Percentiles rank a stretch among this genome's conserved stretches.
These are phyloP conservation scores for Syngnathus acus DNA, from an alignment of 2,797 vertebrate genomes.

Conservation along the genomic window DNA sequence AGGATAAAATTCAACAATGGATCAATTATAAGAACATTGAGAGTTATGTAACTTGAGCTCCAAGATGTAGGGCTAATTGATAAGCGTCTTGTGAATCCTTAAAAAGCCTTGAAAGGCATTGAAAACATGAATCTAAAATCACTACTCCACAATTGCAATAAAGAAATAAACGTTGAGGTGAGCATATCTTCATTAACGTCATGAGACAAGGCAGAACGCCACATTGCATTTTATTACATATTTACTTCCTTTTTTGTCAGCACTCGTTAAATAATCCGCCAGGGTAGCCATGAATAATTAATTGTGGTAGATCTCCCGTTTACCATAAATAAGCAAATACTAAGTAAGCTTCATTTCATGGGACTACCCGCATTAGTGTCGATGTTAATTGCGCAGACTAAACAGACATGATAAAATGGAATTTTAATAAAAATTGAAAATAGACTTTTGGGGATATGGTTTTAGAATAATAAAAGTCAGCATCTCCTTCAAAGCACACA, in stretches of 20 bases:
- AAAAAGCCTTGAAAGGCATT: too few species aligned
- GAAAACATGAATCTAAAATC: background rate
- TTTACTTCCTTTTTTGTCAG: background rate
- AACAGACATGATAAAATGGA: background rate
- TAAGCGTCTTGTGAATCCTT: too few species aligned
- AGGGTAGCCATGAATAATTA: background rate
- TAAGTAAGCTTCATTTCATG: slow-evolving; percentile 1
- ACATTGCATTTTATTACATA: background rate
- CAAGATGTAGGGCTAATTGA: slow-evolving; percentile 7
- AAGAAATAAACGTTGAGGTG: background rate
- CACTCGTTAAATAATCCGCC: background rate
- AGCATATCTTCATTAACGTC: background rate
- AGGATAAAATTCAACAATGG: slow-evolving; percentile 50
- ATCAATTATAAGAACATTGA: slow-evolving; percentile 35
- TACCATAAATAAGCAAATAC: slow-evolving; percentile 3
- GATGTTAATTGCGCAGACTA: background rate
- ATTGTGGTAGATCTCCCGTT: background rate
- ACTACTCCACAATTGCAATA: background rate
- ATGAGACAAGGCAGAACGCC: background rate
- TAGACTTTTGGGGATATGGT: too few species aligned
- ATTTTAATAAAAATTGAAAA: too few species aligned
- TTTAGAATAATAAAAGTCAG: slow-evolving; percentile 11
- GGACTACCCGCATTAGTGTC: background rate
- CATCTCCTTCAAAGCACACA: background rate
- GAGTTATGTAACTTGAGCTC: slow-evolving; percentile 22